A percentile compares a stretch with the other conserved stretches of the same genome.
Conservation (phyloP, 1,140 invertebrate genomes). For the Pristionchus pacificus region DNA sequence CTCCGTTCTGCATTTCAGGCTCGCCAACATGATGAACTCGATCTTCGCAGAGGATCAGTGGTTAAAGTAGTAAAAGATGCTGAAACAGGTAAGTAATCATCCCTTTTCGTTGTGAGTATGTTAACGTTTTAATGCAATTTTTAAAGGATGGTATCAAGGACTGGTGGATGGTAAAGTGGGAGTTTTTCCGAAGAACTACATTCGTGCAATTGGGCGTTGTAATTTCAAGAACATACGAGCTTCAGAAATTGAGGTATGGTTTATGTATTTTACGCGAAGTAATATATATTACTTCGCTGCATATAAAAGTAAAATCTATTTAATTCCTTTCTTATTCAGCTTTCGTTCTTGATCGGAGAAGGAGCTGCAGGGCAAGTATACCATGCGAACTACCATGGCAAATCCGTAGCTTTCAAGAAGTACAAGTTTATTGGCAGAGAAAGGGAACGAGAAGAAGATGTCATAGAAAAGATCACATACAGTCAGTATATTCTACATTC, state of each 20-base stretch:
- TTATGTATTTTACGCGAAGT: neutral
- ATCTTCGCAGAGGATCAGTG: neutral
- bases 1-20: too few relatives aligned
- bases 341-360: neutral
- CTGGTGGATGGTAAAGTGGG: neutral
- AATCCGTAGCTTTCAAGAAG: neutral
- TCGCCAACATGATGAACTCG: neutral
- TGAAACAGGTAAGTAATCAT: neutral
- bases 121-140: too few relatives aligned
- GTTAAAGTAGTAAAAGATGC: neutral
- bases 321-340: too few relatives aligned
- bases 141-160: neutral
- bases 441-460: too few relatives aligned
- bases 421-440: neutral
- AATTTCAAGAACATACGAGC: neutral
- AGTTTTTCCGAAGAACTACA: neutral
- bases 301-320: too few relatives aligned
- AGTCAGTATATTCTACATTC: too few relatives aligned
- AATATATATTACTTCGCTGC: neutral
- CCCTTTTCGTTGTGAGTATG: too few relatives aligned
- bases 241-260: neutral
- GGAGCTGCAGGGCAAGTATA: neutral
- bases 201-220: neutral
- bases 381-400: neutral
- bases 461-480: too few relatives aligned